Evolutionary conservation across 2,888 invertebrate genomes (phyloP).

Genomic region (Halocaridina rubra): DNA sequence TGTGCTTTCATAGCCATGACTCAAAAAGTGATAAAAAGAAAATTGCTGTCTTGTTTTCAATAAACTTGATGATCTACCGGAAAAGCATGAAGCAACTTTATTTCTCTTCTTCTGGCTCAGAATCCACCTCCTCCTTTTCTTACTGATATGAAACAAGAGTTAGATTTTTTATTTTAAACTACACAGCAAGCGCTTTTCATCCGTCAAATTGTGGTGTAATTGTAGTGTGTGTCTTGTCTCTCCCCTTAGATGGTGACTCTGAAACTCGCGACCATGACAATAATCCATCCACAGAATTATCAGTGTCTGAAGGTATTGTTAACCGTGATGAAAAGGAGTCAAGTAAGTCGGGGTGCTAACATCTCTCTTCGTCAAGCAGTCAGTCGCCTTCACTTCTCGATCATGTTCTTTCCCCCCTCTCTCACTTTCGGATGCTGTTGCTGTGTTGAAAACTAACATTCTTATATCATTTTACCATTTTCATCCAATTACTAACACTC

Average conservation of each 20-base stretch:
- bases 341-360: slow-evolving; percentile 59
- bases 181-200: background rate
- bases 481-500: slow-evolving; percentile 29
- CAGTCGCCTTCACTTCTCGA: slow-evolving; percentile 42
- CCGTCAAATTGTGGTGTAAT: slow-evolving; percentile 43
- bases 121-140: too few species aligned
- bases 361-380: slow-evolving; percentile 47
- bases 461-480: slow-evolving; percentile 5
- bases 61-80: too few species aligned
- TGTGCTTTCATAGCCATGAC: too few species aligned
- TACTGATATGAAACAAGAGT: background rate
- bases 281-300: slow-evolving; percentile 48
- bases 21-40: too few species aligned
- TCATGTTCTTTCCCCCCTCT: slow-evolving; percentile 17
- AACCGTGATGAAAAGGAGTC: slow-evolving; percentile 44
- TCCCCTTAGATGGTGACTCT: slow-evolving; percentile 56
- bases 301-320: slow-evolving; percentile 57
- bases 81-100: too few species aligned
- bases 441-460: slow-evolving; percentile 36
- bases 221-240: slow-evolving; percentile 55
- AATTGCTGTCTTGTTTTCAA: too few species aligned
- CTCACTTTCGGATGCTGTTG: slow-evolving; percentile 45
- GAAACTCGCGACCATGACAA: slow-evolving; percentile 54
- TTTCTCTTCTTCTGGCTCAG: too few species aligned
- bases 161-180: background rate